These are phyloP conservation scores for Bovichtus diacanthus DNA, from an alignment of 2,797 vertebrate genomes.

Conservation along the genomic window DNA sequence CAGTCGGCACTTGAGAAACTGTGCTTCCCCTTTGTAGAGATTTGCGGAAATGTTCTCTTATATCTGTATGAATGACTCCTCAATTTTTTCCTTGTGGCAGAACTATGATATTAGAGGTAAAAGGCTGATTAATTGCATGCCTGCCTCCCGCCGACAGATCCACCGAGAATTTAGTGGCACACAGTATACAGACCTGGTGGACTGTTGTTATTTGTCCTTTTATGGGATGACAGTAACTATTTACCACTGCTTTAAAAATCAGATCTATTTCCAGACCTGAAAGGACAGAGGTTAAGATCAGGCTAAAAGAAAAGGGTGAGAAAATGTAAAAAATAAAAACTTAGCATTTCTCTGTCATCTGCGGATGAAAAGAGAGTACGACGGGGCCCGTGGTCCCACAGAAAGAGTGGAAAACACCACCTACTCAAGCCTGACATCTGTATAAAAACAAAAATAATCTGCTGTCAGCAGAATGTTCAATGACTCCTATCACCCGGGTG, in stretches of 20 bases:
- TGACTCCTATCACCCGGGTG: constrained; percentile 88
- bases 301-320: constrained; percentile 36
- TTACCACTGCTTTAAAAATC: constrained; percentile 79
- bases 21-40: constrained; percentile 47
- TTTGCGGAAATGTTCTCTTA: constrained; percentile 41
- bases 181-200: constrained; percentile 39
- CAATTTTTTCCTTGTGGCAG: constrained; percentile 37
- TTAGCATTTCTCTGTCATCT: constrained; percentile 43
- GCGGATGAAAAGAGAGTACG: constrained; percentile 50
- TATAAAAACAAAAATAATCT: constrained; percentile 94
- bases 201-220: constrained; percentile 73
- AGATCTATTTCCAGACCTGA: constrained; percentile 73
- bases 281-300: constrained; percentile 67
- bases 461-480: constrained; percentile 91
- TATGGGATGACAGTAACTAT: constrained; percentile 67
- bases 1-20: constrained; percentile 61
- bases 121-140: constrained; percentile 73
- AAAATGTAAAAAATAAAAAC: constrained; percentile 11
- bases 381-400: constrained; percentile 52
- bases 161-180: constrained; percentile 59
- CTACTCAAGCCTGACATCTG: constrained; percentile 89
- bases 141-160: constrained; percentile 73
- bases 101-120: constrained; percentile 65
- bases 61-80: constrained; percentile 49
- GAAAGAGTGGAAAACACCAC: constrained; percentile 85